Evolutionary conservation across 2,888 invertebrate genomes (phyloP), one percentile per base, ranked within the genome.

Genomic region (Leucania comma): DNA sequence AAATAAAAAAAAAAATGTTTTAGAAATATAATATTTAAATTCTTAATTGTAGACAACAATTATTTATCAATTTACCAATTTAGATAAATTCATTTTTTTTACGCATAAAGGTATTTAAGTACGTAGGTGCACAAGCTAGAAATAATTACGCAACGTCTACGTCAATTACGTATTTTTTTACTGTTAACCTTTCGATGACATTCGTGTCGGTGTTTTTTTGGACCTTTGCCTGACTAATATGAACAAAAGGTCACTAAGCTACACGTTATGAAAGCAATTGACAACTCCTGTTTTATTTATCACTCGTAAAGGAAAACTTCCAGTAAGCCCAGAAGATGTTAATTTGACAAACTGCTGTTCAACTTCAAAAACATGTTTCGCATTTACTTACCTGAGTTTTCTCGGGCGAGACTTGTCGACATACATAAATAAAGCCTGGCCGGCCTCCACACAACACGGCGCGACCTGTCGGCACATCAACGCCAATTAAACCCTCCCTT

Each of bases 401-500:
- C 22, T 51, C 65, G 9, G 20, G 20, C 2, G 50, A 54, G 64
- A 58, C 60, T 51, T 71, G 56, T 29, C 29, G 54, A 46, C 72
- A 54, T 68, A 53, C 72, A 82, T 82, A 81, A 82, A 79, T 82
- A 82, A 66, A 59, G 61, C 46, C 26, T 26, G 56, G 42, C n/a
- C 66, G 62, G 72, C 22, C 42, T 72, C 60, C 65, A 71, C 82
- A 78, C 75, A 80, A 75, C 77, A 74, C 59, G 72, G 72, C 53
- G 68, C 78, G 26, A 73, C 81, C 79, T 85, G 86, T 81, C 81
- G 73, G 60, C 84, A 42, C 79, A 79, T 83, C 84, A 84, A 85
- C 86, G 77, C 72, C 77, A 83, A 83, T 85, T 81, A 84, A 79
- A 78, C 50, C 65, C 70, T 78, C 80, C 81, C 81, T 73, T 42